These are phyloP conservation scores for Diploscapter pachys DNA, from an alignment of 1,140 invertebrate species.

Conservation along the genomic window DNA sequence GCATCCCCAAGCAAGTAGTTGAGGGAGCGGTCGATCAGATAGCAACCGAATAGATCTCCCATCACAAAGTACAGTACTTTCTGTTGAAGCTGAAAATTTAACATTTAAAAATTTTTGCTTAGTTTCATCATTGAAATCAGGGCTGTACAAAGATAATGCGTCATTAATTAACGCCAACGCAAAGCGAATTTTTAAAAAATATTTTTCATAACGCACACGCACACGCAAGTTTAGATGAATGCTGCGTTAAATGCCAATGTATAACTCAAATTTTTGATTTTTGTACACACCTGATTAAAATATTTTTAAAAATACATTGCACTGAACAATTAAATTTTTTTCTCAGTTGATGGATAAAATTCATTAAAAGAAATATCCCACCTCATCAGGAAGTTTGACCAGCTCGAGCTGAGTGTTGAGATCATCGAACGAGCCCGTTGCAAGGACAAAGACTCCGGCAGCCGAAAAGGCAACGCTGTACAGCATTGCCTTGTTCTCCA, in stretches of 20 bases:
- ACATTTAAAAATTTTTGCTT: not conserved
- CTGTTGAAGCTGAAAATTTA: conserved; percentile 61
- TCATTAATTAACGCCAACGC: conserved; percentile 58
- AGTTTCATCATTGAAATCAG: not conserved
- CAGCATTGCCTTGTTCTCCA: conserved; percentile 83
- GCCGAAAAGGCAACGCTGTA: conserved; percentile 66
- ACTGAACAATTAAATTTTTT: too few species aligned
- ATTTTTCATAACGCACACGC: conserved; percentile 52
- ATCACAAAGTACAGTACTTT: conserved; percentile 59
- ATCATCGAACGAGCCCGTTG: conserved; percentile 61
- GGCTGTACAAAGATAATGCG: not conserved
- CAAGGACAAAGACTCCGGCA: conserved; percentile 59
- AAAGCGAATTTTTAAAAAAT: conserved; percentile 59
- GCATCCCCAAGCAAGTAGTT: conserved; percentile 60
- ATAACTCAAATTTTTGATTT: too few species aligned
- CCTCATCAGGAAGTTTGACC: conserved; percentile 58
- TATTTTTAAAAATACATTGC: not conserved
- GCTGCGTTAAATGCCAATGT: too few species aligned
- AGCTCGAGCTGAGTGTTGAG: conserved; percentile 61
- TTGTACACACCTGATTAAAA: conserved; percentile 51
- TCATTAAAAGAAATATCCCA: too few species aligned
- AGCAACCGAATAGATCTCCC: conserved; percentile 61
- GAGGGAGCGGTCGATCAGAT: conserved; percentile 60
- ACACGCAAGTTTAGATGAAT: too few species aligned
- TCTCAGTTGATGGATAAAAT: too few species aligned